phyloP scores from a whole-genome alignment of 2,797 vertebrate species.

The Craterocephalus amniculus region DNA sequence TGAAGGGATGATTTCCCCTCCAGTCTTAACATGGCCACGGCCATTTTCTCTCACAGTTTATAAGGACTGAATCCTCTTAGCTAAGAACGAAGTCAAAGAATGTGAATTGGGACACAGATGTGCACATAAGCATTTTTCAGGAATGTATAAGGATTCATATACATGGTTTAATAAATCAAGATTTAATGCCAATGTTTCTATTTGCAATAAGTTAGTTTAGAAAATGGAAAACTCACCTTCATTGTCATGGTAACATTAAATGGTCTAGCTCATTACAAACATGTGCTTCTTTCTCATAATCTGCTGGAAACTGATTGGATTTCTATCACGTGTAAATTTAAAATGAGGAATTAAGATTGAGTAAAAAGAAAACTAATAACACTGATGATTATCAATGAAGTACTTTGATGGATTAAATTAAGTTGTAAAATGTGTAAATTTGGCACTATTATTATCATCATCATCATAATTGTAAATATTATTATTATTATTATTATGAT shows the following conservation, averaged over 20 bases:
- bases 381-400: too few relatives aligned
- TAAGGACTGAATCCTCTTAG: conserved; percentile 15
- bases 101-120: neutral
- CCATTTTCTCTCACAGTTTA: conserved; percentile 17
- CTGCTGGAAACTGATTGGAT: too few relatives aligned
- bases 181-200: neutral
- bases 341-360: too few relatives aligned
- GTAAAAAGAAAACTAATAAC: too few relatives aligned
- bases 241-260: neutral
- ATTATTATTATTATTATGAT: too few relatives aligned
- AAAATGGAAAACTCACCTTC: neutral
- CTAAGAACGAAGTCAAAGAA: neutral
- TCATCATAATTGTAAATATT: too few relatives aligned
- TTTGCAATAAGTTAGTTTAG: neutral
- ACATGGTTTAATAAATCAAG: neutral
- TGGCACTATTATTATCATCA: too few relatives aligned
- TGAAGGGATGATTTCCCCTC: conserved; percentile 25
- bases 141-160: neutral
- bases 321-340: too few relatives aligned
- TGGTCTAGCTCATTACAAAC: neutral
- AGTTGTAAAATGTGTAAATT: too few relatives aligned
- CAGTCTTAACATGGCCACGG: conserved; percentile 1
- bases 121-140: neutral
- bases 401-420: too few relatives aligned
- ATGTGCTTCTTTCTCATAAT: neutral